These are phyloP conservation scores for Cyanistes caeruleus DNA, from an alignment of 2,113 vertebrate species.

Conservation along the genomic window DNA sequence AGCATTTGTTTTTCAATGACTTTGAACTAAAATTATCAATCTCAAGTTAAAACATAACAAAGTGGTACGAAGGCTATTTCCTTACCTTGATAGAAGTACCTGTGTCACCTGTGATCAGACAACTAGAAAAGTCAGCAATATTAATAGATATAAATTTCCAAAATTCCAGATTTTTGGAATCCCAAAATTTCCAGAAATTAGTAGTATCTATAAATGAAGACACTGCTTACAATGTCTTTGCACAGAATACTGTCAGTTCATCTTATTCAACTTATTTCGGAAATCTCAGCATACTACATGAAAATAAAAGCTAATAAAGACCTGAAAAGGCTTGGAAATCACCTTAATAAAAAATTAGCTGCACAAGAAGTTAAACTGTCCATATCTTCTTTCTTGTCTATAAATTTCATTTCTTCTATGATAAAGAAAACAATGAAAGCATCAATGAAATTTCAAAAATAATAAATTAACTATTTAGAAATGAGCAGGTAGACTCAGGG, in stretches of 20 bases:
- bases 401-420: neutral
- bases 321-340: neutral
- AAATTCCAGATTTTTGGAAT: too few species aligned
- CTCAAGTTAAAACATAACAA: neutral
- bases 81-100: neutral
- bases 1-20: neutral
- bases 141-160: neutral
- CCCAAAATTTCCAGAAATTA: neutral
- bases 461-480: neutral
- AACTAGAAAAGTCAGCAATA: neutral
- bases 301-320: neutral
- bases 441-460: neutral
- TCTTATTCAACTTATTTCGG: neutral
- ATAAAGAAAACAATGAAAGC: neutral
- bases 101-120: accelerated
- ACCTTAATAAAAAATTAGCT: neutral
- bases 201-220: neutral
- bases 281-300: neutral
- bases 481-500: neutral
- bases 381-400: neutral
- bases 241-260: neutral
- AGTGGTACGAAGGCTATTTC: neutral
- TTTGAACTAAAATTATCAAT: neutral
- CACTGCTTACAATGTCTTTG: accelerated
- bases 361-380: neutral